Conservation (phyloP, 2,797 vertebrate species). For the Amazonetta brasiliensis region DNA sequence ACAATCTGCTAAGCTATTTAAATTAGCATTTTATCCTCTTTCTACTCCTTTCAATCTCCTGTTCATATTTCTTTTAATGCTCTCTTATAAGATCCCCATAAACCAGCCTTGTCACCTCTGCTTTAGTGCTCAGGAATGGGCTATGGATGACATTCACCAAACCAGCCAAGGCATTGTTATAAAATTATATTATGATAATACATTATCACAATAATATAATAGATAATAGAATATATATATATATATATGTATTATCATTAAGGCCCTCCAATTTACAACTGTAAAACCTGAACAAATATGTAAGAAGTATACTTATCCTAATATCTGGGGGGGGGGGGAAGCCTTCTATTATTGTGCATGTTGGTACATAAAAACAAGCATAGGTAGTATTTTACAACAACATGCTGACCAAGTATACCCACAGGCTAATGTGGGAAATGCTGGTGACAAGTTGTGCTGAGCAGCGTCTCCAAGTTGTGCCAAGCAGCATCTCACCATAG, state of each 20-base stretch:
- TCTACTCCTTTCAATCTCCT: not conserved
- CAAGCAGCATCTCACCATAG: not conserved
- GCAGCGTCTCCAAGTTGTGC: not conserved
- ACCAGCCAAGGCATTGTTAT: not conserved
- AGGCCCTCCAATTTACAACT: not conserved
- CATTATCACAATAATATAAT: not conserved
- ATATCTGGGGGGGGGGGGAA: not conserved
- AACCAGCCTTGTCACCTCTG: not conserved
- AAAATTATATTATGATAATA: not conserved
- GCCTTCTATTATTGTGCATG: not conserved
- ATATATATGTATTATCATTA: not conserved
- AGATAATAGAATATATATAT: not conserved
- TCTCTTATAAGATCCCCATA: not conserved
- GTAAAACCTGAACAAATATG: not conserved
- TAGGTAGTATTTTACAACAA: not conserved
- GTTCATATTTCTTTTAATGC: not conserved
- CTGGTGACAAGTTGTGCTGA: not conserved
- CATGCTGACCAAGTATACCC: rapidly evolving
- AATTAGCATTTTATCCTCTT: not conserved
- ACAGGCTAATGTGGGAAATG: not conserved
- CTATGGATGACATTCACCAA: not conserved
- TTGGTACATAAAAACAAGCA: rapidly evolving
- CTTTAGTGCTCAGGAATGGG: not conserved
- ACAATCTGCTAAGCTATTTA: not conserved
- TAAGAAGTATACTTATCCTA: not conserved